Evolutionary conservation across 2,113 vertebrate species (phyloP).

Genomic region (Neolamprologus kungweensis): DNA sequence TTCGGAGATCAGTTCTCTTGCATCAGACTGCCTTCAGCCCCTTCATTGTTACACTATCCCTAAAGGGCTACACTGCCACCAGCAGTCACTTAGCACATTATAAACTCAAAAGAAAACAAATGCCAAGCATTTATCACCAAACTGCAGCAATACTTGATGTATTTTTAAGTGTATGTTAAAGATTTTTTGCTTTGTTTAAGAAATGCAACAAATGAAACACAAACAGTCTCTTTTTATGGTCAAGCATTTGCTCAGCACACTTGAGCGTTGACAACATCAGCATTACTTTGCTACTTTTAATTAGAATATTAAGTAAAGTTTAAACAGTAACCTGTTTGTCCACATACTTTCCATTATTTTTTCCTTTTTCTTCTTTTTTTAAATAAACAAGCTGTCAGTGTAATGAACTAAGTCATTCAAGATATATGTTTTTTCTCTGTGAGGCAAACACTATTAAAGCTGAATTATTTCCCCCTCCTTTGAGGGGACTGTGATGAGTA

Average conservation of each 20-base stretch:
- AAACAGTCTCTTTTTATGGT: neutral
- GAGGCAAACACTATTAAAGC: neutral
- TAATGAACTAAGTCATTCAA: neutral
- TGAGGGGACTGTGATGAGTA: slow-evolving; percentile 31
- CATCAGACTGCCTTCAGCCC: neutral
- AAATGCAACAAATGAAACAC: neutral
- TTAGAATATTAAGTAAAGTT: neutral
- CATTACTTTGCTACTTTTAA: neutral
- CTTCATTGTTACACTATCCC: neutral
- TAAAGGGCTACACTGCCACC: slow-evolving; percentile 18
- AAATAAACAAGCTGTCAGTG: neutral
- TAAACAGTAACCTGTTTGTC: neutral
- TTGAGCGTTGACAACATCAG: neutral
- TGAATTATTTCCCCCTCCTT: neutral
- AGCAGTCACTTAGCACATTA: slow-evolving; percentile 21
- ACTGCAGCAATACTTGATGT: neutral
- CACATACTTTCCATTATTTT: neutral
- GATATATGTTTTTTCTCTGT: neutral
- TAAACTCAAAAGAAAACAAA: neutral
- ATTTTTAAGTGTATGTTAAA: neutral
- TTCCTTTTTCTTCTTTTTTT: neutral
- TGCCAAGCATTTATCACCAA: neutral
- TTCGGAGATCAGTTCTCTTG: slow-evolving; percentile 3
- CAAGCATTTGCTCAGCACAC: neutral
- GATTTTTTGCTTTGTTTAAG: neutral